These are phyloP conservation scores for Poecilia latipinna DNA, from an alignment of 2,113 vertebrate species.

Conservation along the genomic window DNA sequence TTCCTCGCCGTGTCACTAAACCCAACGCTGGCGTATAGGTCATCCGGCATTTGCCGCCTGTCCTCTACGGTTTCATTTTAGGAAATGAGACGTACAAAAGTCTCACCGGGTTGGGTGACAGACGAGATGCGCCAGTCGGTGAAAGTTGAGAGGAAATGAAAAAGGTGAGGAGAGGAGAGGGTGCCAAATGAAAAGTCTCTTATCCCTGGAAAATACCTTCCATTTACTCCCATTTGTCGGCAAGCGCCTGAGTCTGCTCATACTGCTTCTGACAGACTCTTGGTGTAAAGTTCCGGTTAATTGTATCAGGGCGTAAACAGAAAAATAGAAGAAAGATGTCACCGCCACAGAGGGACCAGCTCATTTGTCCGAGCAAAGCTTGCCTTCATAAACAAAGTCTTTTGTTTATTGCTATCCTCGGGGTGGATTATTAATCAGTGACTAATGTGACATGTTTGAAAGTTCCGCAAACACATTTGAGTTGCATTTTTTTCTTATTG, in stretches of 20 bases:
- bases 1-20: constrained; percentile 15
- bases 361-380: constrained; percentile 39
- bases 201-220: constrained; percentile 46
- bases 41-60: constrained; percentile 41
- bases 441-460: constrained; percentile 27
- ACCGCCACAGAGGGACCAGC: constrained; percentile 8
- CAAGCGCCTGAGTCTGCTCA: constrained; percentile 16
- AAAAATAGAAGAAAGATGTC: constrained; percentile 31
- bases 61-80: constrained; percentile 41
- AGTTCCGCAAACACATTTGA: constrained; percentile 29
- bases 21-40: constrained; percentile 35
- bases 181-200: constrained; percentile 47
- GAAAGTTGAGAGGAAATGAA: constrained; percentile 58
- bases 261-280: constrained; percentile 4
- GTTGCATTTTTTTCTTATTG: constrained; percentile 9
- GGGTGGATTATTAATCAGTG: too few relatives aligned
- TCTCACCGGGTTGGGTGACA: constrained; percentile 43
- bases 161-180: constrained; percentile 27
- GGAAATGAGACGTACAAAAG: constrained; percentile 42
- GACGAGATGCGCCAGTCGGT: constrained; percentile 34
- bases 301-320: constrained; percentile 42
- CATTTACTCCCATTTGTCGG: constrained; percentile 37
- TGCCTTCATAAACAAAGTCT: constrained; percentile 24
- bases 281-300: constrained; percentile 35
- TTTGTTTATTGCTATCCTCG: constrained; percentile 40